These are phyloP conservation scores for Dinocampus coccinellae DNA, from an alignment of 2,888 invertebrate genomes.

Conservation along the genomic window DNA sequence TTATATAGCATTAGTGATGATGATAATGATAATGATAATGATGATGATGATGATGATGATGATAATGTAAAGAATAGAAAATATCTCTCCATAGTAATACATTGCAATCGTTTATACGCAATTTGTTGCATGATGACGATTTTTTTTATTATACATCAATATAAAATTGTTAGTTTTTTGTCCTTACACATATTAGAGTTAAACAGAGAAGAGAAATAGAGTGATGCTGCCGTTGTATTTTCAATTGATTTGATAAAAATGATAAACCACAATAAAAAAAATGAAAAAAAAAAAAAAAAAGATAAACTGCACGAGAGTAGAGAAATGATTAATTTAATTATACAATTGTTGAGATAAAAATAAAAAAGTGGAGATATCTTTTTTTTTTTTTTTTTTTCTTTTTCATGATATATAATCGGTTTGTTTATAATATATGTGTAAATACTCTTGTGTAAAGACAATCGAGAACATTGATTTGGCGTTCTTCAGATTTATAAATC, in stretches of 20 bases:
- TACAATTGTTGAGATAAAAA: slow-evolving; percentile 15
- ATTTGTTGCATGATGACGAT: slow-evolving; percentile 37
- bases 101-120: slow-evolving; percentile 36
- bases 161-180: slow-evolving; percentile 66
- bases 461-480: slow-evolving; percentile 31
- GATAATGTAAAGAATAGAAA: neutral
- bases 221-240: slow-evolving; percentile 63
- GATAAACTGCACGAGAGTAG: slow-evolving; percentile 13
- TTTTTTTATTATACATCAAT: slow-evolving; percentile 46
- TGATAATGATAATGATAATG: neutral
- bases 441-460: slow-evolving; percentile 36
- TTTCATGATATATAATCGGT: slow-evolving; percentile 12
- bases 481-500: slow-evolving; percentile 14
- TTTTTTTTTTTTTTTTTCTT: no score
- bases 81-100: slow-evolving; percentile 22
- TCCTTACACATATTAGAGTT: slow-evolving; percentile 63
- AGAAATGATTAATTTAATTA: slow-evolving; percentile 4
- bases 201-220: slow-evolving; percentile 56
- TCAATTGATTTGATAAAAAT: slow-evolving; percentile 44
- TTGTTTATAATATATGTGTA: slow-evolving; percentile 14
- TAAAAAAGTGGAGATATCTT: neutral
- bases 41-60: neutral
- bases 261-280: slow-evolving; percentile 13
- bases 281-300: slow-evolving; percentile 16
- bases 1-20: slow-evolving; percentile 11